Percentiles rank a stretch among this genome's conserved stretches.
Evolutionary conservation across 2,888 invertebrate species (phyloP).

Genomic region (Tethea ocularis): DNA sequence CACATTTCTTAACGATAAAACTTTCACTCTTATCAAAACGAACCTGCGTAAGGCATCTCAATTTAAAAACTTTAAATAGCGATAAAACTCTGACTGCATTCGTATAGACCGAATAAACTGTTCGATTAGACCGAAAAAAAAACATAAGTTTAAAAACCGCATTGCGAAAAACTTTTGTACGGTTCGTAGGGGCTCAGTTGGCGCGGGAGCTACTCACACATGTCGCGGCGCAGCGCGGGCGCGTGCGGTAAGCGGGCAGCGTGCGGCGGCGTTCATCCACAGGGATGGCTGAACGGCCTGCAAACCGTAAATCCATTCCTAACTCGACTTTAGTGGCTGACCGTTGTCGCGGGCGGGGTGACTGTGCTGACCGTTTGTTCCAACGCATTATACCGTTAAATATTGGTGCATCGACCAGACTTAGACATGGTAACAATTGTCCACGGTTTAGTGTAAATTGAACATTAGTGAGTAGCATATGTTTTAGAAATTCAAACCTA

Average conservation of each 20-base stretch:
- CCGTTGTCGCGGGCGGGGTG: slow-evolving; percentile 38
- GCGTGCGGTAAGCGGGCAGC: slow-evolving; percentile 41
- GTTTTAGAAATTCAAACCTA: too few species aligned
- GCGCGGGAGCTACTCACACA: slow-evolving; percentile 62
- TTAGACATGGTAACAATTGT: slow-evolving; percentile 4
- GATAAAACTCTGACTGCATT: slow-evolving; percentile 20
- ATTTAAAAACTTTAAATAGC: slow-evolving; percentile 29
- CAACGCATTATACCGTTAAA: slow-evolving; percentile 58
- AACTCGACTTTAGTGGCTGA: slow-evolving; percentile 67
- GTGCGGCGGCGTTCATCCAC: slow-evolving; percentile 12
- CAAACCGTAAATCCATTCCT: slow-evolving; percentile 74
- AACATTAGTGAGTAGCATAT: too few species aligned
- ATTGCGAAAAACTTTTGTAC: slow-evolving; percentile 76
- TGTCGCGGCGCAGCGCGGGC: too few species aligned
- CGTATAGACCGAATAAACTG: slow-evolving; percentile 40
- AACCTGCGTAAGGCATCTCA: slow-evolving; percentile 12
- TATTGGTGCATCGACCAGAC: slow-evolving; percentile 17
- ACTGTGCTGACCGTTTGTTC: slow-evolving; percentile 49
- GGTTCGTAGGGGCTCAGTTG: slow-evolving; percentile 53
- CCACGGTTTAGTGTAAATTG: background rate
- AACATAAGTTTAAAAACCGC: slow-evolving; percentile 68
- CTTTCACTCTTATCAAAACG: background rate
- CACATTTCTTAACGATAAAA: background rate
- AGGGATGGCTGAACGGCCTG: slow-evolving; percentile 30
- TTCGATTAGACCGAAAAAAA: slow-evolving; percentile 56